A percentile compares a stretch with the other conserved stretches of the same genome.
These are phyloP conservation scores for Glandiceps talaboti DNA, from an alignment of 53 echinoderm and acorn worm genomes.

Conservation along the genomic window DNA sequence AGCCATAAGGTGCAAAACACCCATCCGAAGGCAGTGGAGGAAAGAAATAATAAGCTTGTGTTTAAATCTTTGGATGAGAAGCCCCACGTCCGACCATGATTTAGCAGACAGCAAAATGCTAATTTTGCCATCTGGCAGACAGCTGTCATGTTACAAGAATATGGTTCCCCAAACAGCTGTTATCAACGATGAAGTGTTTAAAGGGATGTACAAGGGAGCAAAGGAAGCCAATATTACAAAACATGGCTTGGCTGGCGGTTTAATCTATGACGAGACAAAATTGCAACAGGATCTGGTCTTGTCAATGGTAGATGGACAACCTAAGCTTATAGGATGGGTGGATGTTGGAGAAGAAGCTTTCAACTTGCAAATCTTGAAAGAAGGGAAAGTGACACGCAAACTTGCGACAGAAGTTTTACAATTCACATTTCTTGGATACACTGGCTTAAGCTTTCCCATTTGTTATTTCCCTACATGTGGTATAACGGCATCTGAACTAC, in stretches of 20 bases:
- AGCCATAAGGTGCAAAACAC: not conserved
- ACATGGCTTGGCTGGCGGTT: slow-evolving; percentile 4
- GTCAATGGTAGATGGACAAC: not conserved
- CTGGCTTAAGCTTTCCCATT: slow-evolving; percentile 13
- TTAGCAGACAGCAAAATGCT: not conserved
- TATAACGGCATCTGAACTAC: no score
- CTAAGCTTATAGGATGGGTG: slow-evolving; percentile 9
- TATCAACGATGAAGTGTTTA: slow-evolving; percentile 3
- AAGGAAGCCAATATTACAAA: slow-evolving; percentile 1
- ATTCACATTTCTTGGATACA: slow-evolving; percentile 11
- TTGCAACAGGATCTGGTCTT: slow-evolving; percentile 16
- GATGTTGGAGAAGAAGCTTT: slow-evolving; percentile 9
- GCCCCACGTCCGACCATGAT: slow-evolving; percentile 1
- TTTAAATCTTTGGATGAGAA: slow-evolving; percentile 8
- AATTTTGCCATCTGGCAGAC: slow-evolving; percentile 13
- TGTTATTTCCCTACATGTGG: slow-evolving; percentile 15
- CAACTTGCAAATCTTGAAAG: not conserved
- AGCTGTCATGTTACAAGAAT: slow-evolving; percentile 11
- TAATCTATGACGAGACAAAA: slow-evolving; percentile 14
- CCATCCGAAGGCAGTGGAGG: not conserved
- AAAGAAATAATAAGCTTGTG: slow-evolving; percentile 13
- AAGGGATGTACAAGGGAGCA: slow-evolving; percentile 10
- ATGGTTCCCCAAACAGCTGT: no score
- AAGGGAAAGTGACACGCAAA: not conserved
- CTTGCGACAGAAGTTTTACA: slow-evolving; percentile 18